A percentile compares a stretch with the other conserved stretches of the same genome.
Conservation (phyloP, 2,113 vertebrate species). For the Xyliphius kryptos region DNA sequence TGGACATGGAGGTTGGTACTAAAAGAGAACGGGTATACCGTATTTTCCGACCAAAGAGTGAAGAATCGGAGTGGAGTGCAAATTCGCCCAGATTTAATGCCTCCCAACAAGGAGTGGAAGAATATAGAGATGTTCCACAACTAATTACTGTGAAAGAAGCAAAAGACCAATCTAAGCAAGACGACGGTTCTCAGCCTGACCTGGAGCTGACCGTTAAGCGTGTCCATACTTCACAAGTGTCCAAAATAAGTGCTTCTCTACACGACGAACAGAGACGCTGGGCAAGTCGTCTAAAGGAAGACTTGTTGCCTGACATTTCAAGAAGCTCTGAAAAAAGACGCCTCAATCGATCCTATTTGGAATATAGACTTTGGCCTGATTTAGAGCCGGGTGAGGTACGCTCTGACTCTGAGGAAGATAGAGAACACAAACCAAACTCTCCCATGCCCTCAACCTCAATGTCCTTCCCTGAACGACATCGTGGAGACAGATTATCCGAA, state of each 20-base stretch:
- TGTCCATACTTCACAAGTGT: constrained; percentile 69
- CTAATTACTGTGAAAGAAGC: constrained; percentile 64
- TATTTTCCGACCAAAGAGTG: constrained; percentile 86
- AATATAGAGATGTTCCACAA: constrained; percentile 65
- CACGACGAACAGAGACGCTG: constrained; percentile 80
- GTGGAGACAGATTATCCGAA: constrained; percentile 83
- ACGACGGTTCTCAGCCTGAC: constrained; percentile 76
- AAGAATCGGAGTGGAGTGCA: constrained; percentile 80
- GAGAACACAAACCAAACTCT: constrained; percentile 78
- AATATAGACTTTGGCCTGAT: constrained; percentile 73
- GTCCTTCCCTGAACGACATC: constrained; percentile 82
- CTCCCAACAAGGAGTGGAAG: constrained; percentile 73
- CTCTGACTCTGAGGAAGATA: constrained; percentile 90
- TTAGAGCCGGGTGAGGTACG: constrained; percentile 93
- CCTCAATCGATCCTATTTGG: constrained; percentile 74
- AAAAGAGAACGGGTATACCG: constrained; percentile 91
- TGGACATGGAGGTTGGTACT: constrained; percentile 76
- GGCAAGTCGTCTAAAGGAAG: constrained; percentile 80
- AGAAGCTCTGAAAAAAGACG: constrained; percentile 78
- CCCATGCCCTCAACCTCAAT: constrained; percentile 78
- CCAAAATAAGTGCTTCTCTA: constrained; percentile 74
- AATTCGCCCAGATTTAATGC: constrained; percentile 75
- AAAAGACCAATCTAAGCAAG: constrained; percentile 77
- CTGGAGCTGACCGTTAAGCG: constrained; percentile 77
- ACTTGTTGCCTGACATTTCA: constrained; percentile 76